These are phyloP conservation scores for Acanthosepion lycidas DNA, from an alignment of 2,888 invertebrate species.

Conservation along the genomic window DNA sequence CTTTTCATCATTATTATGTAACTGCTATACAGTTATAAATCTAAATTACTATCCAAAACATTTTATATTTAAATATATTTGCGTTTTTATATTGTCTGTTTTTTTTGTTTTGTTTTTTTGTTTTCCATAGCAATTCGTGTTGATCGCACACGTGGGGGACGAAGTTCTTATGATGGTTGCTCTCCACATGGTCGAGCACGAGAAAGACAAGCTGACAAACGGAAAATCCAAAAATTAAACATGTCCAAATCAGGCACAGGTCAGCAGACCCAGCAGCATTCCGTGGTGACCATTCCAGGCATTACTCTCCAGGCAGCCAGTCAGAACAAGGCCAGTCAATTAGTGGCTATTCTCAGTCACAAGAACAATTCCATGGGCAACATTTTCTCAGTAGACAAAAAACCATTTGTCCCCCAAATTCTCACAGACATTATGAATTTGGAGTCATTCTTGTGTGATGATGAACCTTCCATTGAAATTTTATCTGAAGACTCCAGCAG, in stretches of 20 bases:
- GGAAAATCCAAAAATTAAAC: constrained; percentile 39
- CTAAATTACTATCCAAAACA: no score
- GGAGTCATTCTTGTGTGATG: constrained; percentile 70
- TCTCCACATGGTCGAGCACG: constrained; percentile 60
- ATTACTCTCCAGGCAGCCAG: neutral
- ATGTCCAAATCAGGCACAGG: neutral
- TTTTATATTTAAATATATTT: neutral
- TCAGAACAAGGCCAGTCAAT: constrained; percentile 55
- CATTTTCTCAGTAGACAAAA: constrained; percentile 48
- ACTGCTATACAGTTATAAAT: no score
- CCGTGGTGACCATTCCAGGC: constrained; percentile 40
- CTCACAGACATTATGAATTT: constrained; percentile 72
- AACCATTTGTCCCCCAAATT: constrained; percentile 62
- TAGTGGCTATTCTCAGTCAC: constrained; percentile 65
- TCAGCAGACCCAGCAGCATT: neutral
- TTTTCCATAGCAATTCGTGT: constrained; percentile 85
- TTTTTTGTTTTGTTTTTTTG: neutral
- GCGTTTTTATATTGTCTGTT: neutral
- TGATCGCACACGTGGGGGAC: constrained; percentile 93
- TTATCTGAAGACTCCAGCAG: constrained; percentile 61
- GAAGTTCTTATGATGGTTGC: constrained; percentile 85
- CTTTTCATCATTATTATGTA: no score
- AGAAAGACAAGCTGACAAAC: constrained; percentile 38
- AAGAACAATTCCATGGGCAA: constrained; percentile 49
- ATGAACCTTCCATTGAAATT: constrained; percentile 64